Evolutionary conservation across 2,113 vertebrate genomes (phyloP).

Genomic region (Prionailurus bengalensis): DNA sequence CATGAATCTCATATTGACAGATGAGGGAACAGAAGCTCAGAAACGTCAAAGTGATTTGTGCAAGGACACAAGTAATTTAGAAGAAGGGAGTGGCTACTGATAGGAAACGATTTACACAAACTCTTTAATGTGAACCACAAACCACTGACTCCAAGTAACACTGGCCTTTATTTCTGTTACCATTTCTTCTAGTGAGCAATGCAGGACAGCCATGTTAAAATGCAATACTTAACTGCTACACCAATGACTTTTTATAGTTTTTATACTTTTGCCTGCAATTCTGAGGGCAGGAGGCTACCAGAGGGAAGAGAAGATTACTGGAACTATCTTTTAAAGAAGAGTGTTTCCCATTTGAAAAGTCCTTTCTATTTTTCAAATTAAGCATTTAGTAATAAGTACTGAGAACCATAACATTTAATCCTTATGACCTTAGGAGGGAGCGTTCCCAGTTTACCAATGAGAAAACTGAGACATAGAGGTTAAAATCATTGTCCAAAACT

Average conservation of each 20-base stretch:
- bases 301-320: background rate
- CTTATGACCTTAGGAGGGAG: background rate
- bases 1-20: background rate
- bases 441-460: background rate
- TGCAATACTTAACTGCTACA: background rate
- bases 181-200: background rate
- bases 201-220: background rate
- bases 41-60: background rate
- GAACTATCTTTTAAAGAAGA: background rate
- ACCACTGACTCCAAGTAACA: background rate
- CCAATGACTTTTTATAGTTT: background rate
- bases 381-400: background rate
- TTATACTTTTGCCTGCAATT: background rate
- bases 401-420: background rate
- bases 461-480: background rate
- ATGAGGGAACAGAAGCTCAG: background rate
- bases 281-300: background rate
- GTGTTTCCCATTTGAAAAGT: background rate
- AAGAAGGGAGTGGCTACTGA: background rate
- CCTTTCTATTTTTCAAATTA: conserved; percentile 30
- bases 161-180: background rate
- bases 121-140: background rate
- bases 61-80: background rate
- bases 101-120: background rate
- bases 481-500: background rate